Base-by-base conservation (phyloP, 2,113 vertebrate genomes). In the Pterophyllum scalare region DNA sequence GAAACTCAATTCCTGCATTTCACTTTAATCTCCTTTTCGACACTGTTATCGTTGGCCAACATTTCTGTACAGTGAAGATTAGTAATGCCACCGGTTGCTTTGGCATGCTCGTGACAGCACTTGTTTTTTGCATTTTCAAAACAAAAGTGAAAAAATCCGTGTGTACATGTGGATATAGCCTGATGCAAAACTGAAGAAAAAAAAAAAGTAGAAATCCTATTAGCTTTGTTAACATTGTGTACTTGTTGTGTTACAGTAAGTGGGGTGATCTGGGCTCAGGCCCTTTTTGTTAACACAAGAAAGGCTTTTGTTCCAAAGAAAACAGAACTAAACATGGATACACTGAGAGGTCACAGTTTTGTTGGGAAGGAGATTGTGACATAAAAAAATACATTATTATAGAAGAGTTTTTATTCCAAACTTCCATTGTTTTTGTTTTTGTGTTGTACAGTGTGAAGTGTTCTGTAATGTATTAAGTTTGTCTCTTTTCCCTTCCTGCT, bases 301-400 rank as follows among this genome's bases (percentile, higher is more conserved):
- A 46, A 46, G 4, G 15, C 13, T 46, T 15, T 46, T 1, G 13
- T 52, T 52, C 2, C 49, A 19, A 19, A 19, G 49, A 19, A 52
- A 58, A 58, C 56, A 22, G 54, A 19, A 52, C 2, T 52, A 7
- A 17, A 31, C 2, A 19, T 31, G 11, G 46, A 52, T 28, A 52
- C 20, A 17, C 24, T 49, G 24, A 58, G 6, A 38, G 15, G 6
- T 59, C n/a, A 65, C n/a, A 13, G 2, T 35, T 46, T 0, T 58
- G n/a, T 72, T 77, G 40, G 43, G 62, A 70, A 56, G 33, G 13
- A 31, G 7, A 14, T 13, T 24, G 56, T 26, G 22, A 11, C 22
- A 57, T 52, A 17, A 64, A 59, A 24, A 59, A 12, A 20, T 14
- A 0, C 3, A 24, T 72, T 10, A 4, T 52, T 14, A 13, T 0